phyloP scores from a whole-genome alignment of 2,797 vertebrate genomes.

The Semotilus atromaculatus region DNA sequence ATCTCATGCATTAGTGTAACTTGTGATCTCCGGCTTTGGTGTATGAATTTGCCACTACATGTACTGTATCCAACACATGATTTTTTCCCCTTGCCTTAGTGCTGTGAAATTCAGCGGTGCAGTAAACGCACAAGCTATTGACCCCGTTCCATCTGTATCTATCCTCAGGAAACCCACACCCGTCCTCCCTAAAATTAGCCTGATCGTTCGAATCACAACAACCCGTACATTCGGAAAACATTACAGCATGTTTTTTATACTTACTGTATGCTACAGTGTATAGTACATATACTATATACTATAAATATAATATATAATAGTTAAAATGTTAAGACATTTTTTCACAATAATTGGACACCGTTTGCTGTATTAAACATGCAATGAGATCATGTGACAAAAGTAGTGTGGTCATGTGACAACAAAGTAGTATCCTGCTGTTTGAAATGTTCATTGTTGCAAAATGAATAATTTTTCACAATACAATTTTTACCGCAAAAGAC shows the following conservation, averaged over 20 bases:
- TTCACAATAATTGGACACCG: neutral
- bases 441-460: neutral
- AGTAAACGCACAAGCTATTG: neutral
- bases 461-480: neutral
- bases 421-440: neutral
- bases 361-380: neutral
- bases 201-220: constrained; percentile 75
- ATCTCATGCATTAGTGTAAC: constrained; percentile 22
- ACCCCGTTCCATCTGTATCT: constrained; percentile 19
- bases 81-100: neutral
- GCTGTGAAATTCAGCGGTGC: neutral
- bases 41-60: neutral
- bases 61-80: neutral
- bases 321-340: neutral
- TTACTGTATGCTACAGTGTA: no score
- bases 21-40: neutral
- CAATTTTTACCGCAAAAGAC: no score
- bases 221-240: constrained; percentile 62
- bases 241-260: constrained; percentile 32
- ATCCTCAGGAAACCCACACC: constrained; percentile 68
- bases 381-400: neutral
- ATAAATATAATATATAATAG: neutral
- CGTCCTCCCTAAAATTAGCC: constrained; percentile 59
- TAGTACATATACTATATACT: neutral
- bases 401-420: neutral